Evolutionary conservation across 2,888 invertebrate genomes (phyloP), one percentile per base, ranked within the genome.

Genomic region (Netelia fuscicornis): DNA sequence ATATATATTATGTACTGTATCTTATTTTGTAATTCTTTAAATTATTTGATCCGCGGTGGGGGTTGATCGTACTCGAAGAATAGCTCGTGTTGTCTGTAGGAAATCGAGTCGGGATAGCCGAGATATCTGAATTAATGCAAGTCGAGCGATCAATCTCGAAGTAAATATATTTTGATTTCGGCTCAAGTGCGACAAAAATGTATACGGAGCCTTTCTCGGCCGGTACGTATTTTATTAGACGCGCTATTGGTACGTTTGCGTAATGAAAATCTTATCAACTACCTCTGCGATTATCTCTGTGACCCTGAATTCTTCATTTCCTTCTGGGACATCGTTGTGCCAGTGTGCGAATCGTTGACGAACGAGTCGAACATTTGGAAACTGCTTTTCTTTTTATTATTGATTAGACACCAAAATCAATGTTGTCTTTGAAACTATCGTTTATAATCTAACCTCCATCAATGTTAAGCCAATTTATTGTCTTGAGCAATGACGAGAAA

Each of bases 11-110:
- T 56, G 20, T 68, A 10, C 52, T n/a, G 17, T 37, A 17, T 71
- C 8, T 58, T 56, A 20, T 56, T 56, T 56, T 13, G n/a, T n/a
- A 17, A 25, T 74, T 74, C 23, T 87, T 88, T 89, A 89, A 90
- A 90, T 90, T 91, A 90, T 91, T 90, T 86, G 88, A 88, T 86
- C 74, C 60, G 85, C 74, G 78, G 60, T 80, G 54, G 82, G 84
- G 84, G 42, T 62, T 48, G 23, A 44, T n/a, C 13, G 58, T 44
- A 81, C 42, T 64, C 42, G 67, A 42, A 44, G 37, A 58, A 52
- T 17, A 77, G 56, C 30, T 78, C 68, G 72, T 48, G 62, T 74
- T 62, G n/a, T 79, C 10, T 37, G 11, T 13, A 37, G 13, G 48
- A 52, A 60, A 13, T 65, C 56, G 11, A 60, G 23, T 80, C 72